These are phyloP conservation scores for Climacteris rufus DNA, from an alignment of 2,113 vertebrate species.

Conservation along the genomic window DNA sequence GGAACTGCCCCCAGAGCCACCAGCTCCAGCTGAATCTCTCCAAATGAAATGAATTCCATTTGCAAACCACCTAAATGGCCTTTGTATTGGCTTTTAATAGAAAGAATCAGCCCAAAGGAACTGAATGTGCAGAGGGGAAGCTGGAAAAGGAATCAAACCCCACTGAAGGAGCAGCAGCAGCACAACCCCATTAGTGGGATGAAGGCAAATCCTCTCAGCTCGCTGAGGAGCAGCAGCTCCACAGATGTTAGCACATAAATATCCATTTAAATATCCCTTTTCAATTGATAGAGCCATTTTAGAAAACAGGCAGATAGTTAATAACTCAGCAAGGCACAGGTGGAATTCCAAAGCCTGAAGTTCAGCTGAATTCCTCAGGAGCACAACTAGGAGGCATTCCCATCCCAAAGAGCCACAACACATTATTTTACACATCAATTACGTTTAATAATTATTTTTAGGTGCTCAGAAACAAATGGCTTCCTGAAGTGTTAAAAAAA, in stretches of 20 bases:
- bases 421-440: accelerated
- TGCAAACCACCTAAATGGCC: neutral
- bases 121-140: neutral
- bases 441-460: neutral
- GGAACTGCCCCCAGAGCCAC: neutral
- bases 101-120: neutral
- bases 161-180: neutral
- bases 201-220: neutral
- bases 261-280: neutral
- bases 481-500: neutral
- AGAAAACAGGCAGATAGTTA: neutral
- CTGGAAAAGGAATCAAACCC: neutral
- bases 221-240: neutral
- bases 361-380: neutral
- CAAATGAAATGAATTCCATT: neutral
- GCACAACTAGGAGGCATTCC: neutral
- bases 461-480: neutral
- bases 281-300: neutral
- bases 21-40: neutral
- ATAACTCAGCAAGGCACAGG: neutral
- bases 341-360: neutral
- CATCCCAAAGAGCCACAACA: neutral
- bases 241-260: neutral
- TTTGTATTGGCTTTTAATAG: neutral
- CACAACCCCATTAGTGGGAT: neutral